These are phyloP conservation scores for Acleris sparsana DNA, from an alignment of 2,888 invertebrate species.

Conservation along the genomic window DNA sequence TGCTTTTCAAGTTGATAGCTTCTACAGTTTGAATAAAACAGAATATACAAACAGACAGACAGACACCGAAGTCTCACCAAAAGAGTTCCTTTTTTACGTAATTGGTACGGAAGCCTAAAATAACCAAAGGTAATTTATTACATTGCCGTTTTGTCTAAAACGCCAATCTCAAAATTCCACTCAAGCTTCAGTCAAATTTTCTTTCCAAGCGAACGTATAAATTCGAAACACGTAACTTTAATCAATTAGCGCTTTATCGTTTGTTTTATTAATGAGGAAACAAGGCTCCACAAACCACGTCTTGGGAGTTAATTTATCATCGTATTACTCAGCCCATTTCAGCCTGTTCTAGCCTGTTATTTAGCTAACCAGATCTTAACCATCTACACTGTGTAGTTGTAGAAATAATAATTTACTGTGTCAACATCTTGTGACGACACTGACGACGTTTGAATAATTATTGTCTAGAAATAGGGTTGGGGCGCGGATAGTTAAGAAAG, in stretches of 20 bases:
- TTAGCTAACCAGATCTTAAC: neutral
- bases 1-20: no score
- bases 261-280: constrained; percentile 3
- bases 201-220: neutral
- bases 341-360: neutral
- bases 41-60: no score
- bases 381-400: neutral
- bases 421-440: neutral
- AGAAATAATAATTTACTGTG: neutral
- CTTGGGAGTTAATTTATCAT: constrained; percentile 6
- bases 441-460: neutral
- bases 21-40: no score
- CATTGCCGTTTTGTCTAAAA: no score
- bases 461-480: neutral
- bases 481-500: no score
- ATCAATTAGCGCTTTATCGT: constrained; percentile 6
- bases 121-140: no score
- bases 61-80: no score
- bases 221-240: neutral
- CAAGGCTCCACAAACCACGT: neutral
- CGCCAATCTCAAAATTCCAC: no score
- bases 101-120: no score
- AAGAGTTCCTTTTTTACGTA: no score
- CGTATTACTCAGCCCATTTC: neutral
- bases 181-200: no score